A percentile compares a stretch with the other conserved stretches of the same genome.
These are phyloP conservation scores for Chloropsis hardwickii DNA, from an alignment of 2,113 vertebrate genomes.

Conservation along the genomic window DNA sequence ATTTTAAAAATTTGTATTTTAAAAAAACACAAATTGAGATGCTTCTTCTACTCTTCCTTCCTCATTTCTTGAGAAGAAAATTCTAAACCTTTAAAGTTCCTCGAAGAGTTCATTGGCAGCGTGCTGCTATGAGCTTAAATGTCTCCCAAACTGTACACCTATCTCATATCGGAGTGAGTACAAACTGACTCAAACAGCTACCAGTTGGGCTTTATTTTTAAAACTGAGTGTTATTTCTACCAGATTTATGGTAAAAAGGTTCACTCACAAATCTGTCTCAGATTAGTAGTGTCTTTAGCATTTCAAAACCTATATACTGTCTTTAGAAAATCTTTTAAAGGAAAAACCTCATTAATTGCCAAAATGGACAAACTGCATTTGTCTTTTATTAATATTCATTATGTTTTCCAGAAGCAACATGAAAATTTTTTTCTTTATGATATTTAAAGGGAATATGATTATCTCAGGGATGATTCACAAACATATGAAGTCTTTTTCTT, in stretches of 20 bases:
- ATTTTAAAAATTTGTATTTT: no score
- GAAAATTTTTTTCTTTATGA: not conserved
- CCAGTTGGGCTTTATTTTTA: constrained; percentile 51
- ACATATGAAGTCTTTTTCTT: not conserved
- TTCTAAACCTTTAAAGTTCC: not conserved
- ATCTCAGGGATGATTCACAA: constrained; percentile 33
- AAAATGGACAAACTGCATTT: not conserved
- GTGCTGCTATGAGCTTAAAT: not conserved
- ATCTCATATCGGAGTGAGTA: not conserved
- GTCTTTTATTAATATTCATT: not conserved
- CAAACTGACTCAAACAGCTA: constrained; percentile 38
- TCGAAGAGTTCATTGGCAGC: not conserved
- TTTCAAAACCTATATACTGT: not conserved
- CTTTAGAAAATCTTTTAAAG: not conserved
- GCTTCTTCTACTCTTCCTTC: not conserved
- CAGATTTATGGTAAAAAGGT: not conserved
- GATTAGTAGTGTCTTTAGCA: not conserved
- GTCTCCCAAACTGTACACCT: constrained; percentile 9
- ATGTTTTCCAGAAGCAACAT: not conserved
- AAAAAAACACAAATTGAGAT: not conserved
- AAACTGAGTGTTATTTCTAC: not conserved
- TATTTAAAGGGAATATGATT: not conserved
- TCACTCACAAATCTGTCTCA: not conserved
- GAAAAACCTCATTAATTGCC: not conserved
- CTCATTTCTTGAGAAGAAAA: not conserved